Evolutionary conservation across 2,113 vertebrate species (phyloP), one percentile per base, ranked within the genome.

Genomic region (Trogon surrucura): DNA sequence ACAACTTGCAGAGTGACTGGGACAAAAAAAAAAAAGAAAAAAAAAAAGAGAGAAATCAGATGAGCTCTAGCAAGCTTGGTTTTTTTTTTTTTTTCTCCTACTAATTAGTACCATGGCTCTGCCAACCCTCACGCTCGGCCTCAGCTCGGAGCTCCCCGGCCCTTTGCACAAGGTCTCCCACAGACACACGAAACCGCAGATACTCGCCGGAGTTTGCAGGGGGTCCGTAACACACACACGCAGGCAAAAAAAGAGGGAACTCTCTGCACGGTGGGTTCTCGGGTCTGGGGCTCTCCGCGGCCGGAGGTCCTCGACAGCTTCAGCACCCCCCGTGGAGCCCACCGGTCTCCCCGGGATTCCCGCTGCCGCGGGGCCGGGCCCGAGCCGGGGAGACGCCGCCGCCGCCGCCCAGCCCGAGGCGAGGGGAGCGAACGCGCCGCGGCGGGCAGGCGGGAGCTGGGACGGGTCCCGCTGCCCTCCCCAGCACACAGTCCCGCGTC

Each of bases 291-390:
- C 2, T n/a, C 38, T 2, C 17, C 2, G 27, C 1, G 27, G 14
- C 47, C 53, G 19, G 1, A 29, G 72, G 53, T 16, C 67, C 62
- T 50, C 67, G 6, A 21, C 45, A 73, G 50, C 25, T 22, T 3
- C 0, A 21, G 18, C 10, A 27, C 18, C 10, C 19, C 22, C 54
- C n/a, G 3, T 2, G 16, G 41, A 67, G 7, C 10, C 11, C 54
- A 9, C 0, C 29, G n/a, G n/a, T n/a, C n/a, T n/a, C 0, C 62
- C 1, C 3, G 5, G 7, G 74, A 71, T 32, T 25, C n/a, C 36
- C 20, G 22, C 13, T 16, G 3, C 85, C 47, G 18, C 30, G 3
- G 45, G 48, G 11, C 22, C 17, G 11, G 41, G 30, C 36, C 53
- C 44, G 25, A 60, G 25, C 32, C 8, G 27, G 66, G 18, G 41